Conservation (phyloP, 1,140 invertebrate species). For the Harlomillsia oculata region DNA sequence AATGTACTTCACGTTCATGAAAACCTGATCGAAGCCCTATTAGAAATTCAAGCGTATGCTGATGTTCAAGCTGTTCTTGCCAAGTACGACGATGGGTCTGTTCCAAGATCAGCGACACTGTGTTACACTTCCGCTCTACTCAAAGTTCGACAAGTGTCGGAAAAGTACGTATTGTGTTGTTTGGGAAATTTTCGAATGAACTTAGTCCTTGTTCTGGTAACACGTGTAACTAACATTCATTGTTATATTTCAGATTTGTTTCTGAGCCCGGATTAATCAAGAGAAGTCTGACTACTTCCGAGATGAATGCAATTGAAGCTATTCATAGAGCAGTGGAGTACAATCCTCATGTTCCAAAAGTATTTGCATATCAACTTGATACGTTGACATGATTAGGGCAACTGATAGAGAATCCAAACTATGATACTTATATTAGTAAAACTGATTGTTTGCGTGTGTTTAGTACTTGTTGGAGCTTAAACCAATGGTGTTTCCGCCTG, state of each 20-base stretch:
- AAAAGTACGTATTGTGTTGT: constrained; percentile 55
- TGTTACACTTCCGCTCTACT: constrained; percentile 92
- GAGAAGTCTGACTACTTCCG: constrained; percentile 73
- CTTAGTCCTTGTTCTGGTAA: background rate
- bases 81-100: constrained; percentile 90
- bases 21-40: constrained; percentile 88
- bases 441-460: constrained; percentile 27
- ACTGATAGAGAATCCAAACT: background rate
- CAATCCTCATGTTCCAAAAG: constrained; percentile 95
- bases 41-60: constrained; percentile 93
- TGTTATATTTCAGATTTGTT: constrained; percentile 43
- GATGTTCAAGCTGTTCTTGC: constrained; percentile 93
- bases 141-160: constrained; percentile 83
- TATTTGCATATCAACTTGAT: constrained; percentile 36
- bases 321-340: constrained; percentile 96
- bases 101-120: constrained; percentile 94
- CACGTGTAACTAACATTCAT: background rate
- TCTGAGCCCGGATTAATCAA: constrained; percentile 46
- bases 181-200: background rate
- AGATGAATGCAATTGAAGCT: constrained; percentile 91
- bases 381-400: background rate
- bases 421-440: background rate
- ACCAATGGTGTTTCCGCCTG: constrained; percentile 86
- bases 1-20: constrained; percentile 94
- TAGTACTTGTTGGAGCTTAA: constrained; percentile 94